Evolutionary conservation across 2,113 vertebrate genomes (phyloP).

Genomic region (Tenrec ecaudatus): DNA sequence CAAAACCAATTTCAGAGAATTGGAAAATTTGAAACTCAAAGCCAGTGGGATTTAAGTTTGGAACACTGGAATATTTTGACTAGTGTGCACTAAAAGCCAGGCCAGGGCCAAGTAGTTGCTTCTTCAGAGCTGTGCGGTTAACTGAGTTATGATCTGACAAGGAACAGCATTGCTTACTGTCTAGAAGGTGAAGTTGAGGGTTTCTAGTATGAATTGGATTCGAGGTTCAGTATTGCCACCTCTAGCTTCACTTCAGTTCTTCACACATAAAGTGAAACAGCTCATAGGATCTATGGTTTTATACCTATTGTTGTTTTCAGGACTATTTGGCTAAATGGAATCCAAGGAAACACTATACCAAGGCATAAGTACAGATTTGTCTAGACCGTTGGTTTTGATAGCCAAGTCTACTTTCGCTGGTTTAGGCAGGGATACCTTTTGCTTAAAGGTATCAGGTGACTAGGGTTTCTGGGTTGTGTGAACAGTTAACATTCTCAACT

Average conservation of each 20-base stretch:
- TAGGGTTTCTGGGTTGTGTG: neutral
- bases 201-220: neutral
- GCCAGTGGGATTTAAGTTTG: neutral
- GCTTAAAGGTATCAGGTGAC: neutral
- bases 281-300: neutral
- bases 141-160: neutral
- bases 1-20: neutral
- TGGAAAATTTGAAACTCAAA: neutral
- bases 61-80: neutral
- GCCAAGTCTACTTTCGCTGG: neutral
- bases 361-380: neutral
- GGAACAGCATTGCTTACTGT: neutral
- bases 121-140: neutral
- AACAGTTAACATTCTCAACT: neutral
- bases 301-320: neutral
- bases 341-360: neutral
- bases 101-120: neutral
- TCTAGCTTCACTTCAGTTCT: neutral
- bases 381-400: neutral
- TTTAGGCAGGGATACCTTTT: neutral
- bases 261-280: neutral
- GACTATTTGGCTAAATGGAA: conserved; percentile 12
- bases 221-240: neutral
- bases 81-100: neutral
- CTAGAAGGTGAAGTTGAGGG: neutral